Evolutionary conservation across 2,113 vertebrate genomes (phyloP), one percentile per base, ranked within the genome.

Genomic region (Sander lucioperca): DNA sequence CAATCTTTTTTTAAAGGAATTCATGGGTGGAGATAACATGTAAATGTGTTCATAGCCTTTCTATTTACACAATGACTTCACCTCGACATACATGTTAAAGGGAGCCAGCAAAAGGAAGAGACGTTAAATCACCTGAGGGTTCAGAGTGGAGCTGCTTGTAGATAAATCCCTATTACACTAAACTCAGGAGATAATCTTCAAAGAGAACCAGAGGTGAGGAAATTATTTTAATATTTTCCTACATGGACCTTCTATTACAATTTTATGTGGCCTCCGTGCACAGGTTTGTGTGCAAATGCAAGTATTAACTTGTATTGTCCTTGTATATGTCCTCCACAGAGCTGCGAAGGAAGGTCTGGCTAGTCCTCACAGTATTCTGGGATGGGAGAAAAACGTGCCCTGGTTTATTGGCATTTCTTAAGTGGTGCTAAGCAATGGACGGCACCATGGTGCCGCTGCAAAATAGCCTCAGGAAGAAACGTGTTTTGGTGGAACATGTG

Each of bases 11-110:
- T 36, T 66, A 19, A 84, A 72, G n/a, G n/a, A 75, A 77, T 78
- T 75, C 50, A 62, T 72, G 21, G 13, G 33, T 21, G 53, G 7
- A 69, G 73, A 82, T 73, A 79, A 74, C 15, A 51, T 72, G 59
- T 39, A 87, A 83, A 91, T 82, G 69, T 86, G 88, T 86, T 87
- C 88, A 89, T 81, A 81, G 84, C 80, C 23, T 87, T 75, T 86
- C 39, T 81, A 66, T 91, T 84, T 87, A 79, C 64, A 84, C 70
- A 82, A 5, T n/a, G 47, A 67, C 58, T 82, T 86, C 54, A 84
- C 50, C 63, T 80, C 23, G 59, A 69, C 56, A 57, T 69, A 48
- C 59, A 53, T 18, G 39, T 82, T 70, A 64, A 78, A 86, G 64
- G 14, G 19, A 65, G 30, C 14, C 33, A 77, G 71, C 51, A 69